Evolutionary conservation across 2,797 vertebrate genomes (phyloP).

Genomic region (Neomorphus geoffroyi): DNA sequence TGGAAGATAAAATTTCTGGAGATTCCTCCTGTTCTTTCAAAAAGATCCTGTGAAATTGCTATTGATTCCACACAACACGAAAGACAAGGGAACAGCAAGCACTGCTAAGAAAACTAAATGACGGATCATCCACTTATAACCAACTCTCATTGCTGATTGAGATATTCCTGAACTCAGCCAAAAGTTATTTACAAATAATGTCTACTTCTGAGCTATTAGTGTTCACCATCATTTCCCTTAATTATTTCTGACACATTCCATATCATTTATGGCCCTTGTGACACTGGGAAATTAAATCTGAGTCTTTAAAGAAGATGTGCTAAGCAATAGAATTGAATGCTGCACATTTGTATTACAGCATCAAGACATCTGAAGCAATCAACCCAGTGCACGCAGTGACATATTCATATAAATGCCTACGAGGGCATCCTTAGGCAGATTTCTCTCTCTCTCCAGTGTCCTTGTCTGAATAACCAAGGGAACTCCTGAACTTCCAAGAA

Average conservation of each 20-base stretch:
- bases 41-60: not conserved
- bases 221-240: conserved; percentile 49
- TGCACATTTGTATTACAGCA: conserved; percentile 4
- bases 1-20: not conserved
- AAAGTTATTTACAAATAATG: conserved; percentile 55
- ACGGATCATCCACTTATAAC: conserved; percentile 1
- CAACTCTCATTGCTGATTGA: conserved; percentile 16
- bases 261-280: conserved; percentile 42
- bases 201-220: conserved; percentile 3
- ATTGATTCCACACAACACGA: conserved; percentile 11
- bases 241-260: conserved; percentile 63
- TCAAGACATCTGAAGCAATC: conserved; percentile 2
- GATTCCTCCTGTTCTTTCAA: not conserved
- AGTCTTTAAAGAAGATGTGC: conserved; percentile 40
- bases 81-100: not conserved
- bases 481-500: not conserved
- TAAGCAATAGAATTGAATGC: conserved; percentile 37
- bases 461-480: not conserved
- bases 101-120: conserved; percentile 37
- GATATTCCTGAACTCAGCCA: not conserved
- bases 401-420: not conserved
- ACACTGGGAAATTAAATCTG: conserved; percentile 50
- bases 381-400: not conserved
- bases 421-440: not conserved
- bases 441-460: not conserved